phyloP scores from a whole-genome alignment of 2,888 invertebrate species.

The Philereme vetulata region DNA sequence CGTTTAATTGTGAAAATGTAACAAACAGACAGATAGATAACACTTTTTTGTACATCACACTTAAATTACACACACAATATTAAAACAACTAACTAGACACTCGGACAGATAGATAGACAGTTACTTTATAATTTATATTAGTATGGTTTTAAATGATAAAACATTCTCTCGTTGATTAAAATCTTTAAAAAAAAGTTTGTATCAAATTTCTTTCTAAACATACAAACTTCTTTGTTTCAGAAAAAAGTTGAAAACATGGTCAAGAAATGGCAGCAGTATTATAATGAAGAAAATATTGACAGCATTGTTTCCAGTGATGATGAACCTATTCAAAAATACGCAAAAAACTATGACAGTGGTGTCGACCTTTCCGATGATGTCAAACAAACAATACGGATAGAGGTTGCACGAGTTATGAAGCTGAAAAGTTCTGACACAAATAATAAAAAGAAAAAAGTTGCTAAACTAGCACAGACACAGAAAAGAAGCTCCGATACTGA shows the following conservation, averaged over 20 bases:
- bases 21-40: no score
- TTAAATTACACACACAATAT: no score
- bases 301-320: constrained; percentile 60
- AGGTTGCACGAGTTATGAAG: constrained; percentile 54
- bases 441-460: constrained; percentile 24
- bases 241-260: constrained; percentile 58
- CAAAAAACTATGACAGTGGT: constrained; percentile 57
- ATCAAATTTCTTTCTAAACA: no score
- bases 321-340: constrained; percentile 71
- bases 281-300: constrained; percentile 47
- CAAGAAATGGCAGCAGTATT: constrained; percentile 56
- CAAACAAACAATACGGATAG: constrained; percentile 57
- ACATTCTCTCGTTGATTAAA: no score
- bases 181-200: no score
- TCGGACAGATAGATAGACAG: no score
- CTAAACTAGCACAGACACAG: constrained; percentile 11
- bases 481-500: constrained; percentile 32
- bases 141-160: no score
- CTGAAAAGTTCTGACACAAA: constrained; percentile 14
- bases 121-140: no score
- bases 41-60: no score
- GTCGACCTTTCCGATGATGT: constrained; percentile 62
- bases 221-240: constrained; percentile 44
- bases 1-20: no score
- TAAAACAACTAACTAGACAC: no score